phyloP scores from a whole-genome alignment of 2,888 invertebrate genomes.

The Hirtodrosophila duncani region DNA sequence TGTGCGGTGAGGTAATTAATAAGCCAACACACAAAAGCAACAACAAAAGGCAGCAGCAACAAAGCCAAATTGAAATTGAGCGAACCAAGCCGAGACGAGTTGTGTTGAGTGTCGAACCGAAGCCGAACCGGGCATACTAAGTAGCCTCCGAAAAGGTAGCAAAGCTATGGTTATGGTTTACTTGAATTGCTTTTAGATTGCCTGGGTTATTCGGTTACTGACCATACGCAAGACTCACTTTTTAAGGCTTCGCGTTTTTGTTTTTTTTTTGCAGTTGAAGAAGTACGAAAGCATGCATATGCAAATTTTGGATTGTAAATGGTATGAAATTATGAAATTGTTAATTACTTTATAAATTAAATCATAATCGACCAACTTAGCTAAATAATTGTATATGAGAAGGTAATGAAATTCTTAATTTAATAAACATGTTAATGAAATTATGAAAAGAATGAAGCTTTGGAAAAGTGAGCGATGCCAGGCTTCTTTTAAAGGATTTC shows the following conservation, averaged over 20 bases:
- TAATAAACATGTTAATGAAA: too few species aligned
- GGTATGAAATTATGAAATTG: too few species aligned
- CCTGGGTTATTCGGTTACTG: conserved; percentile 42
- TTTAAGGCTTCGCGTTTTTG: conserved; percentile 31
- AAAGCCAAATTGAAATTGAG: conserved; percentile 58
- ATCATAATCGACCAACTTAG: not conserved
- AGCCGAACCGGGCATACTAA: conserved; percentile 60
- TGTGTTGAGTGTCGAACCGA: conserved; percentile 34
- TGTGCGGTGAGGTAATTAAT: conserved; percentile 70
- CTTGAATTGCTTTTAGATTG: conserved; percentile 1
- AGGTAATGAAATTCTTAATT: too few species aligned
- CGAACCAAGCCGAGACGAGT: conserved; percentile 29
- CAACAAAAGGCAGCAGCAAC: conserved; percentile 8
- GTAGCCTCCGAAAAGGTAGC: conserved; percentile 39
- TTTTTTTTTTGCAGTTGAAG: conserved; percentile 38
- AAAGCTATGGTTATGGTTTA: too few species aligned
- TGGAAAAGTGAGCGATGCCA: too few species aligned
- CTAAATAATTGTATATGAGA: too few species aligned
- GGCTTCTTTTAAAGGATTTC: too few species aligned
- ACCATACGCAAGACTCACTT: conserved; percentile 62
- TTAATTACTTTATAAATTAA: not conserved
- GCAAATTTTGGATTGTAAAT: conserved; percentile 15
- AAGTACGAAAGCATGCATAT: conserved; percentile 2
- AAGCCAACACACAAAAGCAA: conserved; percentile 60
- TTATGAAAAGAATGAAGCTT: too few species aligned